Evolutionary conservation across 37 sponge, comb jelly and placozoan species (phyloP).

Genomic region (Beroe forskalii): DNA sequence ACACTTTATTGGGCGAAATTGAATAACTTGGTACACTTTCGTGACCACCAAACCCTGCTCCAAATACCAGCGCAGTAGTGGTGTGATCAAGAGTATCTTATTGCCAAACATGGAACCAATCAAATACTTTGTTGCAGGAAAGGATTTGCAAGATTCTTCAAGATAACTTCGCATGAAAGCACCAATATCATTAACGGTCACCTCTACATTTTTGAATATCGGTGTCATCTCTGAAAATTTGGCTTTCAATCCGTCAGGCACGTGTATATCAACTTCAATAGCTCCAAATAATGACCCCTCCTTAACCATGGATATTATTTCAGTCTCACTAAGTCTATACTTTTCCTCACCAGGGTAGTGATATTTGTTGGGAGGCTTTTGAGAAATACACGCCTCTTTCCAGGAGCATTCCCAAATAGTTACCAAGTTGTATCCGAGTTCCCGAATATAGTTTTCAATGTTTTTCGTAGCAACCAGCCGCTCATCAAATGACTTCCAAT

Average conservation of each 20-base stretch:
- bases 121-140: not conserved
- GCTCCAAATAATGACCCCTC: not conserved
- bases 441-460: not conserved
- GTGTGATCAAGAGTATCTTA: constrained; percentile 32
- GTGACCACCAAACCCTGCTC: not conserved
- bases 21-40: not conserved
- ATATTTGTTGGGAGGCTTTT: not conserved
- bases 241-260: not conserved
- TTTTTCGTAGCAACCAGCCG: not conserved
- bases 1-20: not conserved
- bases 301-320: not conserved
- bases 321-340: not conserved
- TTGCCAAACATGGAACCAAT: constrained; percentile 32
- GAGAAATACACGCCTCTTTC: not conserved
- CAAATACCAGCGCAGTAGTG: not conserved
- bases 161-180: constrained; percentile 10
- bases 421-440: not conserved
- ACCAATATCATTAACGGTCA: not conserved
- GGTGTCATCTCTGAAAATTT: constrained; percentile 15
- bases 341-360: not conserved
- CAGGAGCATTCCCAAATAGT: not conserved
- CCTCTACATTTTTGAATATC: not conserved
- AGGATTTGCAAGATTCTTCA: not conserved
- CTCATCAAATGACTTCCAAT: not conserved
- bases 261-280: constrained; percentile 10